A percentile compares a stretch with the other conserved stretches of the same genome.
Conservation (phyloP, 2,113 vertebrate genomes). For the Euleptes europaea region DNA sequence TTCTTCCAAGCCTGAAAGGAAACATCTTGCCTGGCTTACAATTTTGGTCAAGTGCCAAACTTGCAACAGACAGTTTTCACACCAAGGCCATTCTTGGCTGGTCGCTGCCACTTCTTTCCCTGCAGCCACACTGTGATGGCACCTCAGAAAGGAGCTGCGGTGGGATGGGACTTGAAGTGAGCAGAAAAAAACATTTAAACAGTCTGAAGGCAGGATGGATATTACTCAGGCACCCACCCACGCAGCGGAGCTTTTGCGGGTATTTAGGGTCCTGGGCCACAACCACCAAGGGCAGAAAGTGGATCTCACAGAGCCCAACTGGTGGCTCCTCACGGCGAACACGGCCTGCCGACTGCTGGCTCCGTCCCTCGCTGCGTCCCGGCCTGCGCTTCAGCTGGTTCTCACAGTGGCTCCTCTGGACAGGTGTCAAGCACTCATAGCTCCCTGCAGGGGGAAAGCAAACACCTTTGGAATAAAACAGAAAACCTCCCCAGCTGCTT, state of each 20-base stretch:
- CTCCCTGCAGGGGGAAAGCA: background rate
- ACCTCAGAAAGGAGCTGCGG: background rate
- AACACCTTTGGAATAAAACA: background rate
- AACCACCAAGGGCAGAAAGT: conserved; percentile 15
- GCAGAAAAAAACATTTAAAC: background rate
- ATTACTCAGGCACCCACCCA: background rate
- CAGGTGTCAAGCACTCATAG: conserved; percentile 17
- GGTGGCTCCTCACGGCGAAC: conserved; percentile 2
- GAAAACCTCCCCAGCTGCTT: background rate
- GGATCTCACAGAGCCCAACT: conserved; percentile 21
- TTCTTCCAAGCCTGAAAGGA: background rate
- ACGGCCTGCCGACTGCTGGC: background rate
- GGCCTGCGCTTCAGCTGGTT: conserved; percentile 24
- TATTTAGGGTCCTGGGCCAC: conserved; percentile 6
- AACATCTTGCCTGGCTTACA: background rate
- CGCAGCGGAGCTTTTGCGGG: conserved; percentile 13
- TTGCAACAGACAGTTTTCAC: background rate
- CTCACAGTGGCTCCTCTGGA: conserved; percentile 27
- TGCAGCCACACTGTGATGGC: background rate
- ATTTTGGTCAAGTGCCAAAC: background rate
- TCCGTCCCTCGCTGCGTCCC: conserved; percentile 11
- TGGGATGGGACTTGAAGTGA: background rate
- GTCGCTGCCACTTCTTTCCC: background rate
- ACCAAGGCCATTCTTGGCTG: background rate
- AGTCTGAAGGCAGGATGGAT: background rate